Evolutionary conservation across 2,113 vertebrate species (phyloP), one percentile per base, ranked within the genome.

Genomic region (Thalassoma bifasciatum): DNA sequence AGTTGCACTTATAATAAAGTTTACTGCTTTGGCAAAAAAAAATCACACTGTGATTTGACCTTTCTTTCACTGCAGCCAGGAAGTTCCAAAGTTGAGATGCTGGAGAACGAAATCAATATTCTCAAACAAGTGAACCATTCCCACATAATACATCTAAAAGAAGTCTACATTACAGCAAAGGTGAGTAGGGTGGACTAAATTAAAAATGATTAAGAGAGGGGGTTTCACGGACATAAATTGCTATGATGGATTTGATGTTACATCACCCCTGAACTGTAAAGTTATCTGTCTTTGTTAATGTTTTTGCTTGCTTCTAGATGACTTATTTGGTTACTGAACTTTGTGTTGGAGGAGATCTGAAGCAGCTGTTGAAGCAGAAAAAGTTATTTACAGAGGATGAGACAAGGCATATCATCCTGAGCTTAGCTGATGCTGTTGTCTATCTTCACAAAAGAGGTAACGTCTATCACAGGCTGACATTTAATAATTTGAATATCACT

Each of bases 301-400:
- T n/a, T 62, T 75, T 34, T 75, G 81, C 49, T 72, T 90, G 79
- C 85, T 88, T 75, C 67, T 85, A 97, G 95, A 92, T 85, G 88
- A 94, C 93, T 85, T 96, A 94, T 89, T 93, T 97, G 85, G 94
- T 96, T 83, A 95, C 94, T 73, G 95, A 96, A 74, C 90, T 96
- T 68, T 96, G 95, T 72, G 93, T 94, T 72, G 92, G 95, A 79
- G 95, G 94, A 70, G 94, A 96, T 84, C 93, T 96, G 82, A 94
- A 91, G 91, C 89, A 93, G 81, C 88, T 95, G 67, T 82, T 95
- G 83, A 72, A 87, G 30, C 91, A 63, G 78, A 95, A 94, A 87
- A 90, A 79, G 47, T 82, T 59, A 65, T 94, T 96, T 54, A 93
- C 90, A 57, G 96, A 97, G 89, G 95, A 95, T 6, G 95, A 96